Conservation (phyloP, 53 echinoderm and acorn worm species). For the Henricia sp. region DNA sequence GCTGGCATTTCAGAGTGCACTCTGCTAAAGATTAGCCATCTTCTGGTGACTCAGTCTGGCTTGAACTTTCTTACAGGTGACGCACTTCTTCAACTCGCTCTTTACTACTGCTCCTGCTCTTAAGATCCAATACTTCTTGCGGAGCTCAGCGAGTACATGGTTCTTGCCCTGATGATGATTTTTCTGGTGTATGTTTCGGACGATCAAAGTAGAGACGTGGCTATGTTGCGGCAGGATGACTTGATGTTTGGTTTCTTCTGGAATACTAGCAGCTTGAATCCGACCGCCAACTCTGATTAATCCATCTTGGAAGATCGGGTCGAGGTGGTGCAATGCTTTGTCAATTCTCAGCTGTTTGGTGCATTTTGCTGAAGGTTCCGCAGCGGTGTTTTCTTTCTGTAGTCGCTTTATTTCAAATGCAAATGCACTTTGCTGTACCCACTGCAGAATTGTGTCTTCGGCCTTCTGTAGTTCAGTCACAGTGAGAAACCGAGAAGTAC, state of each 20-base stretch:
- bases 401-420: not conserved
- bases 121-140: constrained; percentile 59
- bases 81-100: constrained; percentile 18
- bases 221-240: constrained; percentile 1
- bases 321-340: not conserved
- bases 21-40: constrained; percentile 9
- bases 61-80: not conserved
- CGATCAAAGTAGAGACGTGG: not conserved
- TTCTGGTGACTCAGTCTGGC: not conserved
- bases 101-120: constrained; percentile 23
- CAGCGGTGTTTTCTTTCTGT: not conserved
- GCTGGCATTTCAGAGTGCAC: constrained; percentile 5
- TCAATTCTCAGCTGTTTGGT: not conserved
- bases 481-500: not conserved
- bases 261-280: not conserved
- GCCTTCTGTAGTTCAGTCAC: not conserved
- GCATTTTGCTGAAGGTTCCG: not conserved
- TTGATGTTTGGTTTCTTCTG: constrained; percentile 25
- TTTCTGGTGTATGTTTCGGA: not conserved
- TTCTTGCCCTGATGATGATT: constrained; percentile 37
- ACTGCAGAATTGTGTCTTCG: not conserved
- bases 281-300: constrained; percentile 33
- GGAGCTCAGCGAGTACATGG: constrained; percentile 29
- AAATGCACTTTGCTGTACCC: constrained; percentile 13
- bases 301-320: constrained; percentile 4